phyloP scores from a whole-genome alignment of 2,113 vertebrate species.

The Gallinago paraguaiae region DNA sequence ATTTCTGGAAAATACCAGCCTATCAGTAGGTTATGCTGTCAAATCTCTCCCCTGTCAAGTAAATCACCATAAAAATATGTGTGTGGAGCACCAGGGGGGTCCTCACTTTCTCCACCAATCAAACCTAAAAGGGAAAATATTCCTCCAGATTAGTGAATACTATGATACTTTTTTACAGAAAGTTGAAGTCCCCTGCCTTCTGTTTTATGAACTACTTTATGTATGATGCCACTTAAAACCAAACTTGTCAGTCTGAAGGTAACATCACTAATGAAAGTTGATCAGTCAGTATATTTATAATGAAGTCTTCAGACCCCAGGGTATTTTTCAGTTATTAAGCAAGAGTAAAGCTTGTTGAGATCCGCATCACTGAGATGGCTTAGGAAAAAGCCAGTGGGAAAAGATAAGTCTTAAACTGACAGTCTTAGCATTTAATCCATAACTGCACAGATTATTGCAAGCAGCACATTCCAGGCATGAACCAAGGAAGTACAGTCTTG shows the following conservation, averaged over 20 bases:
- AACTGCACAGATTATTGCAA: neutral
- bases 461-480: neutral
- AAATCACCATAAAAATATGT: neutral
- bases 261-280: neutral
- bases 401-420: neutral
- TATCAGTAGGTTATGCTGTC: neutral
- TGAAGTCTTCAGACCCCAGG: neutral
- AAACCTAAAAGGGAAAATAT: neutral
- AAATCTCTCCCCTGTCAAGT: neutral
- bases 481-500: neutral
- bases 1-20: neutral
- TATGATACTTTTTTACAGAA: neutral
- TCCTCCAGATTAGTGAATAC: neutral
- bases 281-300: neutral
- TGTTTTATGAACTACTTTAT: neutral
- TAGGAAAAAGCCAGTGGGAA: neutral
- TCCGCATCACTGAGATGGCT: neutral
- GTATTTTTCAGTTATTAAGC: neutral
- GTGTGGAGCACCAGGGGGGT: neutral
- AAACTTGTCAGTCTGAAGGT: neutral
- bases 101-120: neutral
- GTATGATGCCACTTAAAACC: neutral
- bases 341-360: slow-evolving; percentile 4
- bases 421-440: neutral
- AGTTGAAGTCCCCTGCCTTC: neutral